phyloP scores from a whole-genome alignment of 2,888 invertebrate species.

The Pedicia rivosa region DNA sequence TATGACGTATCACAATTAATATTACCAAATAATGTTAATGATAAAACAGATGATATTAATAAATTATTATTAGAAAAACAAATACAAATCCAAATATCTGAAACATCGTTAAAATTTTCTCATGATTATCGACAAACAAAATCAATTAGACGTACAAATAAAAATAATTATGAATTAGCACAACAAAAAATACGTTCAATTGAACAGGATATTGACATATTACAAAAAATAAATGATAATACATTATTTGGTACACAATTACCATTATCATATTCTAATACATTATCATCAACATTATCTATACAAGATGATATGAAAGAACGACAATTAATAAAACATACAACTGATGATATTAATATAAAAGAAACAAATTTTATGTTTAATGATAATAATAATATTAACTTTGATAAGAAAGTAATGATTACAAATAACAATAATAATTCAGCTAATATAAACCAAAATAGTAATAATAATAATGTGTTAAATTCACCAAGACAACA shows the following conservation, averaged over 20 bases:
- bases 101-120: conserved; percentile 11
- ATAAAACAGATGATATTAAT: conserved; percentile 10
- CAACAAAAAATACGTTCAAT: conserved; percentile 15
- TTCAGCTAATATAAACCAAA: too few relatives aligned
- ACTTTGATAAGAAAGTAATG: too few relatives aligned
- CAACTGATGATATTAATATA: too few relatives aligned
- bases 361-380: too few relatives aligned
- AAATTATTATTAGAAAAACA: conserved; percentile 12
- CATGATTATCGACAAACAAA: conserved; percentile 12
- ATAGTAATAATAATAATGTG: too few relatives aligned
- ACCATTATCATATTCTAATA: conserved; percentile 5
- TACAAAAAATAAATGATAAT: conserved; percentile 15
- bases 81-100: conserved; percentile 13
- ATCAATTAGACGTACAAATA: conserved; percentile 13
- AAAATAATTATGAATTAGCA: conserved; percentile 15
- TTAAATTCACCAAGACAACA: too few relatives aligned
- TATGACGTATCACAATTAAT: conserved; percentile 13
- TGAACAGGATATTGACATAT: conserved; percentile 15
- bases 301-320: background rate
- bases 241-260: background rate
- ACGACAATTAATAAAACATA: background rate
- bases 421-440: too few relatives aligned
- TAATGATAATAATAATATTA: too few relatives aligned
- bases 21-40: conserved; percentile 5
- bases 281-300: conserved; percentile 7